Conservation (phyloP, 2,888 invertebrate genomes). For the Toxonevra muliebris region DNA sequence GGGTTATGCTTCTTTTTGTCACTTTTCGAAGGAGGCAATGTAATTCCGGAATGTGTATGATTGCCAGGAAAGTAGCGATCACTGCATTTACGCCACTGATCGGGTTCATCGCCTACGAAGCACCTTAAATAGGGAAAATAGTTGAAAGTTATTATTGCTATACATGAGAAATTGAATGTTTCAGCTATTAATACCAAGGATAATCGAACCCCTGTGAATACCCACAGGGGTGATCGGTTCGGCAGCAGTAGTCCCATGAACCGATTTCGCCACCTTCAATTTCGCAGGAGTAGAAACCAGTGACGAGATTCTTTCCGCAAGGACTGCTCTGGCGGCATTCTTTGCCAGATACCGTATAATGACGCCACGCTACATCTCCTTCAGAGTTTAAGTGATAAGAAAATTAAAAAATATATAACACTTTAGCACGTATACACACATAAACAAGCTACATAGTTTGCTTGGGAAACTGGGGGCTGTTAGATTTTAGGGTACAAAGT, state of each 20-base stretch:
- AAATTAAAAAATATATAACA: neutral
- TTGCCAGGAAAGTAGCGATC: conserved; percentile 78
- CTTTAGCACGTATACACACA: neutral
- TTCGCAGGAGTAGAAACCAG: conserved; percentile 87
- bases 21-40: conserved; percentile 59
- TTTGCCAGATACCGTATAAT: conserved; percentile 83
- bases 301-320: conserved; percentile 78
- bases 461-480: no score
- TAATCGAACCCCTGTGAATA: conserved; percentile 83
- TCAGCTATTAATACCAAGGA: conserved; percentile 73
- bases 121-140: conserved; percentile 70
- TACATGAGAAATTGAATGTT: neutral
- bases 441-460: neutral
- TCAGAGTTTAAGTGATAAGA: conserved; percentile 42
- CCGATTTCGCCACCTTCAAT: conserved; percentile 76
- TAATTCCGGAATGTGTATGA: conserved; percentile 64
- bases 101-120: conserved; percentile 79
- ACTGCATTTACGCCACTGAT: conserved; percentile 89
- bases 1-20: conserved; percentile 51
- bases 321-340: conserved; percentile 76
- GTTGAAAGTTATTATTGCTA: neutral
- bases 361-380: conserved; percentile 72
- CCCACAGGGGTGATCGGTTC: conserved; percentile 83
- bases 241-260: conserved; percentile 88
- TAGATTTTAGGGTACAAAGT: no score